These are phyloP conservation scores for Micromesistius poutassou DNA, from an alignment of 2,797 vertebrate species.

Conservation along the genomic window DNA sequence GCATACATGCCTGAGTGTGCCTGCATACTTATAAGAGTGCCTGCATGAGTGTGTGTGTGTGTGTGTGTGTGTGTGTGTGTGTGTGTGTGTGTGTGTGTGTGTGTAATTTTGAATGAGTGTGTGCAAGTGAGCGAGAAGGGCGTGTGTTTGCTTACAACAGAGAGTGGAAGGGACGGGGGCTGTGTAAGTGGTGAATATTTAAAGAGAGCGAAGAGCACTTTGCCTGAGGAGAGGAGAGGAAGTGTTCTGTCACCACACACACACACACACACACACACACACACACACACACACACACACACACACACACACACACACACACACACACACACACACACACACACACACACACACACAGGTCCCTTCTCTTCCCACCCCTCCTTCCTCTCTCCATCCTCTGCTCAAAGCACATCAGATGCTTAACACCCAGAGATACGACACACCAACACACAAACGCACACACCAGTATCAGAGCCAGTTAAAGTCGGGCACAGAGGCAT, in stretches of 20 bases:
- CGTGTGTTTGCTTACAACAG: background rate
- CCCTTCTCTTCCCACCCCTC: slow-evolving; percentile 45
- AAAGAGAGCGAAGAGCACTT: slow-evolving; percentile 59
- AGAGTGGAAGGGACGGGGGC: slow-evolving; percentile 11
- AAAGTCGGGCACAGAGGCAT: no score
- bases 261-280: slow-evolving; percentile 27
- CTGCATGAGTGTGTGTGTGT: background rate
- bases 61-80: background rate
- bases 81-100: background rate
- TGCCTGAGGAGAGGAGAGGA: slow-evolving; percentile 53
- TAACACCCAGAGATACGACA: slow-evolving; percentile 45
- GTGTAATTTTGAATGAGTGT: background rate
- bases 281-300: slow-evolving; percentile 24
- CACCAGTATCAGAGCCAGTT: background rate
- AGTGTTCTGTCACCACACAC: slow-evolving; percentile 48
- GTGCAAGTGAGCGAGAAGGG: background rate
- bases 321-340: slow-evolving; percentile 20
- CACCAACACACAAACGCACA: slow-evolving; percentile 49
- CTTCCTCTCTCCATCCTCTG: slow-evolving; percentile 18
- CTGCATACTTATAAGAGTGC: background rate
- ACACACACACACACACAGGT: slow-evolving; percentile 36
- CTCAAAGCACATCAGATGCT: background rate
- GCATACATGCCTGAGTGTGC: background rate
- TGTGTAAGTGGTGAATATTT: slow-evolving; percentile 61
- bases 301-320: slow-evolving; percentile 21